A percentile compares a stretch with the other conserved stretches of the same genome.
These are phyloP conservation scores for Nematolebias whitei DNA, from an alignment of 2,113 vertebrate species.

Conservation along the genomic window DNA sequence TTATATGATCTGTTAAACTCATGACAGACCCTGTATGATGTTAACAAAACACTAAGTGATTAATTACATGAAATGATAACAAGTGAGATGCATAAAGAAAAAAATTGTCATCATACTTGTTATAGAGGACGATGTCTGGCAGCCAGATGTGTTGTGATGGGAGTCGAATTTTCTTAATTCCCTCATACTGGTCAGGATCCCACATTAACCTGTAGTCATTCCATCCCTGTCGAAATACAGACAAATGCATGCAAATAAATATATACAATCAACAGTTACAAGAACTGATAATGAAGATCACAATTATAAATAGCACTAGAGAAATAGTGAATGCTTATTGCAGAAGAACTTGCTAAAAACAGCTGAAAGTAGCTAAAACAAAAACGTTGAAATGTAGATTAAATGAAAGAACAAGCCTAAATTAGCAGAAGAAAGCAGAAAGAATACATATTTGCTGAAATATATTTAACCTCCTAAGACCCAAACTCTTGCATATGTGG, in stretches of 20 bases:
- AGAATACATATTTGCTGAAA: too few species aligned
- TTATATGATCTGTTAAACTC: not conserved
- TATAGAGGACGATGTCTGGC: conserved; percentile 85
- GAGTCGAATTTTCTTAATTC: conserved; percentile 81
- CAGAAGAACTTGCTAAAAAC: too few species aligned
- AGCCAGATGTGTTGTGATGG: conserved; percentile 84
- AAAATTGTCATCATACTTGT: conserved; percentile 75
- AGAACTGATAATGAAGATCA: too few species aligned
- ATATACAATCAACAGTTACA: too few species aligned
- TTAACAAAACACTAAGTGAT: not conserved
- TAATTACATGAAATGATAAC: conserved; percentile 25
- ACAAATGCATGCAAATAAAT: not conserved
- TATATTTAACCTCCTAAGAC: too few species aligned
- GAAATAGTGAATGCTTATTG: too few species aligned
- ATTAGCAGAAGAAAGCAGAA: too few species aligned
- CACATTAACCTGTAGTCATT: conserved; percentile 83
- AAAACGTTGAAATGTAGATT: too few species aligned
- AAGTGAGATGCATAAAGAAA: conserved; percentile 8
- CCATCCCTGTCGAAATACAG: conserved; percentile 72
- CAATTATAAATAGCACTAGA: too few species aligned
- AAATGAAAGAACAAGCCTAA: too few species aligned
- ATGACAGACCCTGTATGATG: not conserved
- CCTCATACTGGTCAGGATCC: conserved; percentile 82
- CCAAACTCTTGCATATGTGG: too few species aligned
- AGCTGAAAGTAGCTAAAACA: too few species aligned